Evolutionary conservation across 2,888 invertebrate species (phyloP), one percentile per base, ranked within the genome.

Genomic region (Lithophane socia): DNA sequence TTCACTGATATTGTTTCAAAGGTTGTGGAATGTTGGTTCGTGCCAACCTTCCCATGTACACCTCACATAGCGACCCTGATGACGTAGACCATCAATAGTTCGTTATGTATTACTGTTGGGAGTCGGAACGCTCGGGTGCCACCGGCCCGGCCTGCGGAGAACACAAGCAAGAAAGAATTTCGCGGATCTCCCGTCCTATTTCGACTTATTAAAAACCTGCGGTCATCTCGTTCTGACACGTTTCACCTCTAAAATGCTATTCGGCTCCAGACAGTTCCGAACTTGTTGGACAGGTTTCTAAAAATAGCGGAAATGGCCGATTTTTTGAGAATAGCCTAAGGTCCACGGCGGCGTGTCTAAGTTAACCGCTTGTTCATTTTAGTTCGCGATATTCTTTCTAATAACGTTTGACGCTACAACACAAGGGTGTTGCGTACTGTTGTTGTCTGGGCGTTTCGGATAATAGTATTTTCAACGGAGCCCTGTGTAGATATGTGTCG

Each of bases 211-310:
- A 92, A 82, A 90, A 85, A 86, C 81, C 86, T 91, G 87, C 90
- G 85, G 91, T 92, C 92, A 91, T 96, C 96, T 96, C 96, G 84
- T 94, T 96, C 95, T 86, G 86, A 88, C 96, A 89, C 92, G 93
- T 93, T 95, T 96, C 96, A 96, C 96, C 96, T 96, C 95, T 93
- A 96, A 92, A 95, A 95, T 88, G 95, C 92, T 95, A 94, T 95
- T 94, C 92, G 93, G 91, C 85, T 93, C 95, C 95, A 95, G 95
- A 95, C 95, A 91, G 92, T 92, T 90, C 92, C 92, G 91, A 91
- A 94, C 94, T 95, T 90, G 95, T 93, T 91, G 88, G 92, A 95
- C 96, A 90, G 94, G 96, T 96, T 95, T 96, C 95, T 96, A 95
- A 96, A 96, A 95, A 95, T 96, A 96, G 95, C 92, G 92, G 92